phyloP scores from a whole-genome alignment of 2,888 invertebrate species.

The Anticlea derivata region DNA sequence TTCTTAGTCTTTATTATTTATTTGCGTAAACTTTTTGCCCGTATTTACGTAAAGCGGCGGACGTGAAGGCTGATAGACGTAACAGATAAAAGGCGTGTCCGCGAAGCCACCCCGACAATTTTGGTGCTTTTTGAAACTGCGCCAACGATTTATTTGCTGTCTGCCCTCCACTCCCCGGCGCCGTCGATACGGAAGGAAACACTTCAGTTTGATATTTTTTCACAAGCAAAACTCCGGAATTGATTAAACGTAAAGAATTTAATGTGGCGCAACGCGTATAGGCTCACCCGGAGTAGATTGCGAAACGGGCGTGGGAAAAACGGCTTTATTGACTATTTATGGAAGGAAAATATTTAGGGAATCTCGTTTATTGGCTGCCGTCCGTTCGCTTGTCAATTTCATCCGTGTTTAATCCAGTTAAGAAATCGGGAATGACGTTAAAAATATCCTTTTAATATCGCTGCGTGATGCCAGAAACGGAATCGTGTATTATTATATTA shows the following conservation, averaged over 20 bases:
- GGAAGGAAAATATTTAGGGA: slow-evolving; percentile 61
- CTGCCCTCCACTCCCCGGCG: slow-evolving; percentile 57
- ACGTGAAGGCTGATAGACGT: slow-evolving; percentile 70
- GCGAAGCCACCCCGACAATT: slow-evolving; percentile 66
- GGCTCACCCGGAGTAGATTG: slow-evolving; percentile 56
- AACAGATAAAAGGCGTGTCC: slow-evolving; percentile 81
- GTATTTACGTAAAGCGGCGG: slow-evolving; percentile 64
- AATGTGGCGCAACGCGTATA: slow-evolving; percentile 67
- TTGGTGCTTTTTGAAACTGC: slow-evolving; percentile 75
- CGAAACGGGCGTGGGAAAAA: slow-evolving; percentile 61
- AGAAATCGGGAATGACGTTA: slow-evolving; percentile 43
- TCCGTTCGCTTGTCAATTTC: slow-evolving; percentile 59
- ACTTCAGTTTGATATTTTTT: slow-evolving; percentile 67
- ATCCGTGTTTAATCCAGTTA: slow-evolving; percentile 50
- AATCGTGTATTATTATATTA: slow-evolving; percentile 2
- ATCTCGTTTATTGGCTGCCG: slow-evolving; percentile 62
- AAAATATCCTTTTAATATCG: slow-evolving; percentile 22
- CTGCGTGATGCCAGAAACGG: slow-evolving; percentile 12
- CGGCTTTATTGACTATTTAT: slow-evolving; percentile 65
- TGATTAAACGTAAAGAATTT: slow-evolving; percentile 78
- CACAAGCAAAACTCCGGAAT: slow-evolving; percentile 57
- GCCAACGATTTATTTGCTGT: slow-evolving; percentile 78
- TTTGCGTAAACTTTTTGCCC: slow-evolving; percentile 56
- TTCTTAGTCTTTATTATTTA: slow-evolving; percentile 58
- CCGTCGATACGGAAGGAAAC: slow-evolving; percentile 67